Conservation (phyloP, 2,888 invertebrate genomes). For the Dendrolimus houi region DNA sequence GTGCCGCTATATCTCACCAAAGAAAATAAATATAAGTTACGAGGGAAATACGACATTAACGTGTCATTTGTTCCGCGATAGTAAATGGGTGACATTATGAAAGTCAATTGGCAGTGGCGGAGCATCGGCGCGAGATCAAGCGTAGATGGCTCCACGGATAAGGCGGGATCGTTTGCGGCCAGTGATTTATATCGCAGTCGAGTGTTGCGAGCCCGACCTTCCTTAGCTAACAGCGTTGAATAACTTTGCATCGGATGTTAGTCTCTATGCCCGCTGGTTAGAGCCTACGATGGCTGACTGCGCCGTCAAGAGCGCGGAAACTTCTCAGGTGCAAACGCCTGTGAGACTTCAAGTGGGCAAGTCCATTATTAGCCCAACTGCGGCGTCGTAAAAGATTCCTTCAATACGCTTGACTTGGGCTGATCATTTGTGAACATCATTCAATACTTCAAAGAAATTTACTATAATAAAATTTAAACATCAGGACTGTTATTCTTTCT, state of each 20-base stretch:
- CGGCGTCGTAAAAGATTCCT: background rate
- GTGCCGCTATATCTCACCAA: background rate
- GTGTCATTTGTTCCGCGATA: background rate
- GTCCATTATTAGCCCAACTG: background rate
- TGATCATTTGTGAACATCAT: background rate
- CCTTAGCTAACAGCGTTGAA: background rate
- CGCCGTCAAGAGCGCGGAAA: background rate
- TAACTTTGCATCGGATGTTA: background rate
- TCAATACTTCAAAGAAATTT: too few relatives aligned
- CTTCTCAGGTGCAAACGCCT: background rate
- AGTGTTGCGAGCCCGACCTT: background rate
- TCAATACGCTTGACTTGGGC: background rate
- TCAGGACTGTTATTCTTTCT: too few relatives aligned
- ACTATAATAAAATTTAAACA: too few relatives aligned
- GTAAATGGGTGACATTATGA: background rate
- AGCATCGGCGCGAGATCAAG: background rate
- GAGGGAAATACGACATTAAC: background rate
- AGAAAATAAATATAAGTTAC: background rate
- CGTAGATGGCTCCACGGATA: constrained; percentile 1
- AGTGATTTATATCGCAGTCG: constrained; percentile 1
- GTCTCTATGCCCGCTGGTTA: background rate
- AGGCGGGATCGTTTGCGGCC: background rate
- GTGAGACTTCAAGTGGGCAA: background rate
- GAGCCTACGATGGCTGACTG: background rate
- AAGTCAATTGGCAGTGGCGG: background rate